These are phyloP conservation scores for Unio pictorum DNA, from an alignment of 2,888 invertebrate species.

Conservation along the genomic window DNA sequence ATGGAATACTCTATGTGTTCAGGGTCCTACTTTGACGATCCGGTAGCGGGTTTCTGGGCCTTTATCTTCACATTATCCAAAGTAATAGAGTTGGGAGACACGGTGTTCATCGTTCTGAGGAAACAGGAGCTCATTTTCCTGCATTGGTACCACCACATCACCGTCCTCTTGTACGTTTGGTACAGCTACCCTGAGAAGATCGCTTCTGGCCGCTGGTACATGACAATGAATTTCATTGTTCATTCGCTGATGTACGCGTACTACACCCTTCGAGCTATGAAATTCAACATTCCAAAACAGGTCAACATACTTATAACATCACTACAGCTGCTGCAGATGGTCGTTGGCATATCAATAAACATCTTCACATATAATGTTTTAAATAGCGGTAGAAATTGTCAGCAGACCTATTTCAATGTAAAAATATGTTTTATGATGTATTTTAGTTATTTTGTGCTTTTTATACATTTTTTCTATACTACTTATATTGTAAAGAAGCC, in stretches of 20 bases:
- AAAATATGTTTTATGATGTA: constrained; percentile 67
- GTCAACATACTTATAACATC: constrained; percentile 92
- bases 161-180: constrained; percentile 73
- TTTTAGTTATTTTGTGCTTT: constrained; percentile 67
- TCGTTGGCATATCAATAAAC: constrained; percentile 91
- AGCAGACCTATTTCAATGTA: constrained; percentile 71
- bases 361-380: constrained; percentile 79
- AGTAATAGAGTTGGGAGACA: constrained; percentile 87
- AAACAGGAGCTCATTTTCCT: constrained; percentile 74
- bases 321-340: constrained; percentile 92
- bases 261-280: constrained; percentile 72
- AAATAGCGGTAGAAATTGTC: constrained; percentile 64
- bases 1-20: constrained; percentile 96
- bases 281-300: constrained; percentile 74
- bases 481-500: constrained; percentile 51
- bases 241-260: constrained; percentile 74
- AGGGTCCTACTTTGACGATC: constrained; percentile 46
- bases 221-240: constrained; percentile 74
- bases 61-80: constrained; percentile 97
- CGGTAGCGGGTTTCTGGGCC: constrained; percentile 96
- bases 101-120: constrained; percentile 72
- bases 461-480: constrained; percentile 69
- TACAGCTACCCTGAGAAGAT: constrained; percentile 66
- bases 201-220: constrained; percentile 69
- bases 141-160: constrained; percentile 75